These are phyloP conservation scores for Pipistrellus pipistrellus DNA, from an alignment of 2,797 vertebrate genomes.

Conservation along the genomic window DNA sequence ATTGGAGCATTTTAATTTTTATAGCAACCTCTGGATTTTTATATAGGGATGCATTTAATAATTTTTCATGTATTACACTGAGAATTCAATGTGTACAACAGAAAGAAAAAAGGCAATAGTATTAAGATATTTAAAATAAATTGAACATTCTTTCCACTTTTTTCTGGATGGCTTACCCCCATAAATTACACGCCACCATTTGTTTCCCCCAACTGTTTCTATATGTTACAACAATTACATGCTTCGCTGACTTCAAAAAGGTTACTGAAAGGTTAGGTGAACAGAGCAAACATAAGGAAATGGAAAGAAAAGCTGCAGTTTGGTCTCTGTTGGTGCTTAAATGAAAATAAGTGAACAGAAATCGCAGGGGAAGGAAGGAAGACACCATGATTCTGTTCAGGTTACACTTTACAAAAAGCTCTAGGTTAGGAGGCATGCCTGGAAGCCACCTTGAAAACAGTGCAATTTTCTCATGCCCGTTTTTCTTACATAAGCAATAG, in stretches of 20 bases:
- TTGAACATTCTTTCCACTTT: background rate
- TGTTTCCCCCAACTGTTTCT: conserved; percentile 71
- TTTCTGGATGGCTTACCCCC: conserved; percentile 63
- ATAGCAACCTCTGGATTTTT: conserved; percentile 46
- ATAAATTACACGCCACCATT: conserved; percentile 72
- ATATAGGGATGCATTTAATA: conserved; percentile 29
- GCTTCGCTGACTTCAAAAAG: conserved; percentile 43
- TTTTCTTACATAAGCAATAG: background rate
- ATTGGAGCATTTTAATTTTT: conserved; percentile 58
- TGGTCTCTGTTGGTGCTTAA: conserved; percentile 60
- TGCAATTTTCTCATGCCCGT: background rate
- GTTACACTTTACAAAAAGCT: conserved; percentile 14
- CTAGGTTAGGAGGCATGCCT: background rate
- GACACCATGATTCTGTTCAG: background rate
- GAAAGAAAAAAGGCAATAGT: conserved; percentile 5
- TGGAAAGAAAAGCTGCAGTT: conserved; percentile 52
- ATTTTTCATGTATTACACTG: conserved; percentile 50
- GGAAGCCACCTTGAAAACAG: background rate
- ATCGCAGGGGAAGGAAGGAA: conserved; percentile 13
- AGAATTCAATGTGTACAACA: conserved; percentile 49
- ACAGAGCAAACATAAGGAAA: conserved; percentile 58
- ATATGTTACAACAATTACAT: conserved; percentile 61
- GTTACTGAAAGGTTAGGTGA: conserved; percentile 63
- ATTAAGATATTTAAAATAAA: conserved; percentile 70
- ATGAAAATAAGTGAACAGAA: conserved; percentile 43